These are phyloP conservation scores for Aegotheles bennettii DNA, from an alignment of 2,113 vertebrate species.

Conservation along the genomic window DNA sequence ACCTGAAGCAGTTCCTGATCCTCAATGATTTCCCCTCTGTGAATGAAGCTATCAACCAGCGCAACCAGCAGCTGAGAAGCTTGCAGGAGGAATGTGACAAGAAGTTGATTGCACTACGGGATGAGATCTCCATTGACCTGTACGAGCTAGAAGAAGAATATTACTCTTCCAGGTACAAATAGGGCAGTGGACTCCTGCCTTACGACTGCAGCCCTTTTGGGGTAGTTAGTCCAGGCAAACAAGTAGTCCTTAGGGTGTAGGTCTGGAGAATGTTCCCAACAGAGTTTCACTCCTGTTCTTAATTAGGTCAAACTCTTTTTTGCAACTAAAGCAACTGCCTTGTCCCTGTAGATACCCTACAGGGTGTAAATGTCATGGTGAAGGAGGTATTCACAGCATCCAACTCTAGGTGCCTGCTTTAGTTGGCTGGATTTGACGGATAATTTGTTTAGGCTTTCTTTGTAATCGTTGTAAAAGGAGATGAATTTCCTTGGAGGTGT, in stretches of 20 bases:
- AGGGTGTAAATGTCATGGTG: not conserved
- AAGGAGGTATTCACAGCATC: not conserved
- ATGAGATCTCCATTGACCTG: slow-evolving; percentile 96
- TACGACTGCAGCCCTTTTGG: not conserved
- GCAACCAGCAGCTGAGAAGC: slow-evolving; percentile 88
- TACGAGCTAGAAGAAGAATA: slow-evolving; percentile 99
- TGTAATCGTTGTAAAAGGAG: not conserved
- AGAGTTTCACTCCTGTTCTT: not conserved
- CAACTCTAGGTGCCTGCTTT: not conserved
- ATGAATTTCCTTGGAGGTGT: not conserved
- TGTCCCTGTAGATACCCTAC: not conserved
- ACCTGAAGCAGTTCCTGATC: slow-evolving; percentile 97
- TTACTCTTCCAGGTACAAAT: slow-evolving; percentile 99
- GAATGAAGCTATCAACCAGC: slow-evolving; percentile 93
- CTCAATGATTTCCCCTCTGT: slow-evolving; percentile 97
- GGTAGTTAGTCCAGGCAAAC: not conserved
- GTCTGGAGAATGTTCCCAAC: not conserved
- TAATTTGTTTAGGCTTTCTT: not conserved
- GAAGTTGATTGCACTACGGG: slow-evolving; percentile 88
- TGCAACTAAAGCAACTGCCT: not conserved
- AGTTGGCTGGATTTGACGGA: not conserved
- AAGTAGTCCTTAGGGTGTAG: not conserved
- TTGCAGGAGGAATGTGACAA: slow-evolving; percentile 97
- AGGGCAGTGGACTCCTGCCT: slow-evolving; percentile 66
- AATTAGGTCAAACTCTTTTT: not conserved